Base-by-base conservation (phyloP, 2,113 vertebrate genomes). In the Campylorhamphus procurvoides region DNA sequence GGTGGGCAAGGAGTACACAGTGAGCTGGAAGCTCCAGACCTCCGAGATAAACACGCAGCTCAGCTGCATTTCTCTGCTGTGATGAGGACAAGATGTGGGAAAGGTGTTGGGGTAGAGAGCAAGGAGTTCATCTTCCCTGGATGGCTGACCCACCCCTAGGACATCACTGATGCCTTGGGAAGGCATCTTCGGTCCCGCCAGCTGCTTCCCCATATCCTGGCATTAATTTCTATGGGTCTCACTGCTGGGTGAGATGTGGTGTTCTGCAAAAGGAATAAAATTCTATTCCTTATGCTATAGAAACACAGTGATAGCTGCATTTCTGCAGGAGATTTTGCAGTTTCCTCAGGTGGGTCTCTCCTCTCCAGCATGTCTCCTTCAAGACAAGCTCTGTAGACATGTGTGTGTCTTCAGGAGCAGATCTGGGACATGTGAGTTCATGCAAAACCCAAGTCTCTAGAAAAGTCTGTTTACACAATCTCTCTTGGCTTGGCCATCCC, bases 21-120 rank as follows among this genome's bases (percentile, higher is more conserved):
- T 4, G 5, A n/a, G 18, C 53, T 2, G 8, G 81, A 64, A 84
- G 49, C 8, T 62, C 13, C 7, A 1, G 29, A 40, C 10, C 40
- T 79, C n/a, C 0, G 4, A 64, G 49, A 37, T 64, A 83, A 96
- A 83, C 78, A 73, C 0, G 1, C n/a, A 44, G 18, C 40, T 73
- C 15, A 1, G 71, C 37, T 15, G 7, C 2, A 0, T 76, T 86
- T 90, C 52, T 25, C 19, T 0, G 0, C 69, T 0, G 0, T 58
- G 67, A 77, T n/a, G 31, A 73, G 46, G 75, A 83, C 8, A 6
- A 90, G 67, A 47, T 25, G 31, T 66, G 53, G 58, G 53, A 69
- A 83, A 88, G 40, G 22, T 60, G 59, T 28, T 7, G 62, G 47
- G 63, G 27, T 18, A 15, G 18, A 52, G 37, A 83, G 33, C 35